These are phyloP conservation scores for Verasper variegatus DNA, from an alignment of 2,113 vertebrate genomes.

Conservation along the genomic window DNA sequence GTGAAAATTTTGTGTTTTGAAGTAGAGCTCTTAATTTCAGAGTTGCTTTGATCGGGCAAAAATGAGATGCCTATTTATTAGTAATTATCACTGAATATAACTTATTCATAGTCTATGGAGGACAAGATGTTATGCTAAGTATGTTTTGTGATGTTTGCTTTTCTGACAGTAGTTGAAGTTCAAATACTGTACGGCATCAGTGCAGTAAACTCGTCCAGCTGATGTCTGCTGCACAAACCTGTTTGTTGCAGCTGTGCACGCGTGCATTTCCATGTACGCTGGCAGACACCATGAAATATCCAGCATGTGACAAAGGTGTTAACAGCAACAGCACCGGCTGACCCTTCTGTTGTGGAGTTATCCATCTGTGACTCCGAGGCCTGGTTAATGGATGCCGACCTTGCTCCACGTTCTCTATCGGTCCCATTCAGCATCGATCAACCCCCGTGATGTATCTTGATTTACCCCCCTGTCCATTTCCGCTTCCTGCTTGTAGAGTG, in stretches of 20 bases:
- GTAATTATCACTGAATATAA: neutral
- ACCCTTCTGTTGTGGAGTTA: constrained; percentile 51
- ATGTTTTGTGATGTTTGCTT: neutral
- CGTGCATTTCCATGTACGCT: neutral
- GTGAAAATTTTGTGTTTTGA: no score
- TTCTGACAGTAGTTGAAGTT: no score
- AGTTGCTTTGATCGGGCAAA: neutral
- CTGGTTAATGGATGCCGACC: constrained; percentile 76
- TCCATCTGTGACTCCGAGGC: constrained; percentile 66
- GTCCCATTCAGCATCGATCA: constrained; percentile 76
- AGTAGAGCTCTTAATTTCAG: no score
- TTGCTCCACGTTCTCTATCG: constrained; percentile 68
- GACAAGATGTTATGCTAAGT: no score
- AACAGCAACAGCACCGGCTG: constrained; percentile 30
- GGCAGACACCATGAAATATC: constrained; percentile 24
- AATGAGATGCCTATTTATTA: neutral
- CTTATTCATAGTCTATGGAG: no score
- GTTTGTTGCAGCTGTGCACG: neutral
- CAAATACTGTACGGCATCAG: neutral
- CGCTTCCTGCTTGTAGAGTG: constrained; percentile 50
- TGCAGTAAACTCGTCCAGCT: neutral
- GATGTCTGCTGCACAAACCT: neutral
- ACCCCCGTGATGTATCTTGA: constrained; percentile 75
- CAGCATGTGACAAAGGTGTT: constrained; percentile 35
- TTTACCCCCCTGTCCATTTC: constrained; percentile 61